Evolutionary conservation across 1,140 invertebrate genomes (phyloP), one percentile per base, ranked within the genome.

Genomic region (Meloidogyne floridensis): DNA sequence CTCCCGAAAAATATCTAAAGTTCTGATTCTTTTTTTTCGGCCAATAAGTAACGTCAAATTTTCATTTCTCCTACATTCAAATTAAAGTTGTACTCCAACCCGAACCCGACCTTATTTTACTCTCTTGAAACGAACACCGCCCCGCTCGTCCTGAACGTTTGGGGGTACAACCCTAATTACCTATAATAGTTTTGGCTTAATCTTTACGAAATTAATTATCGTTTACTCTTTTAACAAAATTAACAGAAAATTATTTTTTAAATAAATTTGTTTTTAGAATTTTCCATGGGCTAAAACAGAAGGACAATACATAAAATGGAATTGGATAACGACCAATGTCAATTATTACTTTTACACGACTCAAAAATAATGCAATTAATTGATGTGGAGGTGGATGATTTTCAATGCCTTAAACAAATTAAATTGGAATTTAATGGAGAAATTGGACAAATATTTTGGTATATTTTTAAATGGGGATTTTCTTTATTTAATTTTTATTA

Each of bases 261-360:
- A 79, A 18, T 79, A 53, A 47, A 47, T 0, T 79, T 18, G 5
- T 65, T 65, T 72, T 51, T 72, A 83, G 82, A 56, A 69, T 51
- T 80, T 84, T 73, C 59, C 59, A 43, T 84, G 83, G 83, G 32
- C 76, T 18, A 32, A 59, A 5, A 69, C 75, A 56, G 75, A 83
- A 18, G 83, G 83, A 2, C 20, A 20, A 9, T 84, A 84, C 54
- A 51, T 75, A 75, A 53, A 10, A 79, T 78, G 20, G 72, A 84
- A 51, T 18, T 82, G 59, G 53, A 80, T 32, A n/a, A 56, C 18
- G 69, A 72, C n/a, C 43, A 56, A 32, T 54, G 70, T 43, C 72
- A 83, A 73, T 42, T 84, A 13, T 47, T 59, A 18, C 78, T 84
- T 71, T 47, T 84, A 13, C 83, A 84, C 80, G 76, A 78, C 42